Evolutionary conservation across 2,888 invertebrate genomes (phyloP).

Genomic region (Drosophila phalerata): DNA sequence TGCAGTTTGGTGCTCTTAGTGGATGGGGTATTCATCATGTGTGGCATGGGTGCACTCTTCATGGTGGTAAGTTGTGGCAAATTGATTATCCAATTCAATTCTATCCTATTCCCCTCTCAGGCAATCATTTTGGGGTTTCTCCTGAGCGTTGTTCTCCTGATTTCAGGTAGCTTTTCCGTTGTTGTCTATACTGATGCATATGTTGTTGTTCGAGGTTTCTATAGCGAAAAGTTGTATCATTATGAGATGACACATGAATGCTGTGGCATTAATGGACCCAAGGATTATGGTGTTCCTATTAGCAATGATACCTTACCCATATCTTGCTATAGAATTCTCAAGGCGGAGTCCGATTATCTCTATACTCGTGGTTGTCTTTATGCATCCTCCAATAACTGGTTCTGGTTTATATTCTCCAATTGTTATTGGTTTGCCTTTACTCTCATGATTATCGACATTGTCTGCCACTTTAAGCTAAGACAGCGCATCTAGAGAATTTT

Average conservation of each 20-base stretch:
- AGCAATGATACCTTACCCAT: conserved; percentile 18
- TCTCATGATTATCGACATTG: conserved; percentile 17
- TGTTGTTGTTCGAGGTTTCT: conserved; percentile 43
- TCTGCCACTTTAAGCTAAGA: conserved; percentile 41
- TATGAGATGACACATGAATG: conserved; percentile 39
- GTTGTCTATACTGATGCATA: conserved; percentile 40
- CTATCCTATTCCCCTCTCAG: conserved; percentile 4
- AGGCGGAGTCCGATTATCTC: background rate
- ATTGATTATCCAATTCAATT: too few species aligned
- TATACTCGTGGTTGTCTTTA: conserved; percentile 33
- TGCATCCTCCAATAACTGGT: conserved; percentile 38
- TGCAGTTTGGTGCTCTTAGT: conserved; percentile 14
- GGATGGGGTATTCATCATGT: conserved; percentile 19
- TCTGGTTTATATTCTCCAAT: conserved; percentile 54
- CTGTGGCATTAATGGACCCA: conserved; percentile 53
- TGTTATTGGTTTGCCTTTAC: conserved; percentile 50
- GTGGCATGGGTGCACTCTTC: background rate
- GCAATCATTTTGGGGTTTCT: background rate
- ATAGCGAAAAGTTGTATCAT: conserved; percentile 19
- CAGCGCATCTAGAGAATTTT: background rate
- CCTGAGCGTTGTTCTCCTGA: conserved; percentile 18
- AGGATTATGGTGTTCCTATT: conserved; percentile 25
- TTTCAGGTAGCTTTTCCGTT: conserved; percentile 40
- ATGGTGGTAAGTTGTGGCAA: conserved; percentile 30
- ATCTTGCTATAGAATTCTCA: conserved; percentile 27